Evolutionary conservation across 1,140 invertebrate species (phyloP), one percentile per base, ranked within the genome.

Genomic region (Ditylenchus dipsaci): DNA sequence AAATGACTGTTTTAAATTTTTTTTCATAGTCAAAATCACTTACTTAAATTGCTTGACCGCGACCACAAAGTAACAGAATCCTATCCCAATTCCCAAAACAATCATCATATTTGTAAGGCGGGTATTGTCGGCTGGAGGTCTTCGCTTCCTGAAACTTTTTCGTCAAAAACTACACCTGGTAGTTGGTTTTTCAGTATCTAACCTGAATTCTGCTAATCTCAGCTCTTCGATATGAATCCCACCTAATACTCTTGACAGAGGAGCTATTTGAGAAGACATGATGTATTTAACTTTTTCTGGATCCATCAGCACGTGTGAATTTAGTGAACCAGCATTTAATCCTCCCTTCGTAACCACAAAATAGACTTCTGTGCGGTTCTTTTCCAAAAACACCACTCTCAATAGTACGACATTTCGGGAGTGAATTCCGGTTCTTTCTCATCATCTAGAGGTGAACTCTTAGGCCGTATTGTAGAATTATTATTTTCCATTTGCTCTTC

Each of bases 401-500:
- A 82, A 69, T 42, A 82, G 73, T 27, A 83, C 63, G 8, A 82
- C 70, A 42, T 82, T 79, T 43, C 81, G 68, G 74, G 72, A 58
- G 72, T 73, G 17, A 79, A 53, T n/a, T 62, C 69, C 15, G 78
- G 78, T 33, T 79, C 78, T 47, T 73, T 66, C 66, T 72, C 56
- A 38, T 77, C 69, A n/a, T 68, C 57, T 74, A 30, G 17, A n/a
- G 38, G 17, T 61, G 29, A 38, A 29, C n/a, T 30, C 19, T 19
- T 43, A 8, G n/a, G 3, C 3, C 1, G 13, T 30, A 8, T 61
- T 21, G 27, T 61, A 8, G 27, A 23, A 11, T 59, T 30, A 13
- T 43, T 19, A 33, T 61, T 21, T n/a, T 5, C 29, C 8, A 29
- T 21, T 26, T 61, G 19, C 29, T 33, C 29, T 21, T 61, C 29